Evolutionary conservation across 2,113 vertebrate genomes (phyloP).

Genomic region (Oriolus oriolus): DNA sequence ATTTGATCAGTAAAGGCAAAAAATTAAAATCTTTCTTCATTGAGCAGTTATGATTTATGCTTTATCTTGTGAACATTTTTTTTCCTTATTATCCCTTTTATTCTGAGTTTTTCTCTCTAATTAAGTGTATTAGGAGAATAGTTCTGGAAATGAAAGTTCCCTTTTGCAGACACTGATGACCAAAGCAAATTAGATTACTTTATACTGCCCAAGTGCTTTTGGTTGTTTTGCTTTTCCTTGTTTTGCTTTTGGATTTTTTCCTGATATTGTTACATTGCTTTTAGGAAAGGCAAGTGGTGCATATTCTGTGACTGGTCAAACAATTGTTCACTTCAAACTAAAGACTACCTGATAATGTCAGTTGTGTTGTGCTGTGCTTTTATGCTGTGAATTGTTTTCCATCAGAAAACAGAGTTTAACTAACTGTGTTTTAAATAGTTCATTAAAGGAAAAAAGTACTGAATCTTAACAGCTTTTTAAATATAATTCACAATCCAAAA

Average conservation of each 20-base stretch:
- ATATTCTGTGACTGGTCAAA: neutral
- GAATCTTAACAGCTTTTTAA: neutral
- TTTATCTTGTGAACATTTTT: neutral
- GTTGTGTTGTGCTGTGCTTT: neutral
- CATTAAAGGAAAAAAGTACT: neutral
- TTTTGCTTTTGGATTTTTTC: neutral
- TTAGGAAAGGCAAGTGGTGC: neutral
- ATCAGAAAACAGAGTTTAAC: neutral
- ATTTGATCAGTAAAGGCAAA: neutral
- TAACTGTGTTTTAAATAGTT: neutral
- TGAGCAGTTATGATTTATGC: neutral
- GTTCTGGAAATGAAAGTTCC: neutral
- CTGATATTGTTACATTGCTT: neutral
- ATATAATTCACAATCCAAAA: neutral
- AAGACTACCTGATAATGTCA: neutral
- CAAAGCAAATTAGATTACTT: neutral
- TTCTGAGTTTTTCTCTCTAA: neutral
- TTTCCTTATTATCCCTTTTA: neutral
- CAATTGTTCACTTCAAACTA: neutral
- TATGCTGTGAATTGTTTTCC: neutral
- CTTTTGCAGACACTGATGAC: neutral
- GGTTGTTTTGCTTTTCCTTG: neutral
- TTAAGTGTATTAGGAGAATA: neutral
- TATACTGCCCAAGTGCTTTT: neutral
- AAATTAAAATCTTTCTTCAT: neutral